Evolutionary conservation across 2,888 invertebrate genomes (phyloP), one percentile per base, ranked within the genome.

Genomic region (Lomographa bimaculata): DNA sequence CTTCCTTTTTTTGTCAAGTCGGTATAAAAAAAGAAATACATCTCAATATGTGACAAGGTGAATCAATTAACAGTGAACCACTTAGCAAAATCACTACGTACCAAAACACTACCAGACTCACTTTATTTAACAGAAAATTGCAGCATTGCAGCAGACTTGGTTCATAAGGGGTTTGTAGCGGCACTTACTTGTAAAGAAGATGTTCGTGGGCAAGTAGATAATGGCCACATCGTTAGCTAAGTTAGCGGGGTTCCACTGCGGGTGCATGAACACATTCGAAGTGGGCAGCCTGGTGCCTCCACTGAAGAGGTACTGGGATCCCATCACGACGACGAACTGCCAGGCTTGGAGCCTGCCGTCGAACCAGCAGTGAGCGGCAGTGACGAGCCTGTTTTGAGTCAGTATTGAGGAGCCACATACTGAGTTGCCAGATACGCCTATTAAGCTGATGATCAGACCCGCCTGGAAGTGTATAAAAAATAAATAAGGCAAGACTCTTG

Each of bases 301-400:
- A 1, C 18, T 46, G 63, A 69, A 76, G 9, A 81, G 57, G 40
- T 34, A 58, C 4, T 64, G 56, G 1, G 73, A 67, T 29, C 78
- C 79, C 1, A 79, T 62, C 6, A 79, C 73, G 1, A 75, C 77
- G 0, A 41, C 37, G 53, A 78, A 72, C 48, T 55, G 57, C 37
- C 45, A 52, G 2, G 67, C 79, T 14, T 73, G 73, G 29, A 57
- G 57, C 3, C 5, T 0, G 5, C 72, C 71, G 16, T 79, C 76
- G 34, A 48, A 57, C 79, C 79, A 79, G 57, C 81, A 81, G 54
- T 81, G 81, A 5, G 80, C 80, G 0, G 80, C 79, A 0, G 81
- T 81, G n/a, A 77, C 59, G 7, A 74, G 48, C 0, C 76, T 64
- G 46, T 53, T 68, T 7, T 43, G 1, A 0, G 64, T 42, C 1